These are phyloP conservation scores for Macropodus opercularis DNA, from an alignment of 2,797 vertebrate genomes.

Conservation along the genomic window DNA sequence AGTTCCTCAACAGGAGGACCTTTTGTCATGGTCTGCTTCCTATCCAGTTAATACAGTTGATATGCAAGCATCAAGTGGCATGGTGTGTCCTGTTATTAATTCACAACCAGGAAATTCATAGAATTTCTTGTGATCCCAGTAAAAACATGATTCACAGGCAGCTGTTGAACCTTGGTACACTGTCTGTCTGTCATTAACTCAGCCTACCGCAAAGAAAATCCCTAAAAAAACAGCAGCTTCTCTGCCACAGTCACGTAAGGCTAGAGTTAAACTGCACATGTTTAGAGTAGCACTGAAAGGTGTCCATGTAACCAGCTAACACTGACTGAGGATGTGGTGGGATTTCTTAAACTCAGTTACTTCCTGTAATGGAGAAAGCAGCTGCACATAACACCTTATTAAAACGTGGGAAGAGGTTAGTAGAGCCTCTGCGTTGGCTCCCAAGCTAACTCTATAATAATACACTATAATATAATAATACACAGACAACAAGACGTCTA, in stretches of 20 bases:
- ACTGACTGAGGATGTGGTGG: conserved; percentile 1
- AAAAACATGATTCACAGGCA: not conserved
- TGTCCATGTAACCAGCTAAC: not conserved
- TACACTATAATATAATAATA: too few species aligned
- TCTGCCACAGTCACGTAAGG: not conserved
- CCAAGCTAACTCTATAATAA: not conserved
- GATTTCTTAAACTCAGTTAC: not conserved
- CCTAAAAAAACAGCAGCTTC: too few species aligned
- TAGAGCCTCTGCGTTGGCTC: not conserved
- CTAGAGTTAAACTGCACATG: too few species aligned
- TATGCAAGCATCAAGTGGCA: too few species aligned
- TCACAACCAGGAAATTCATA: too few species aligned
- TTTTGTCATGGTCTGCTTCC: too few species aligned
- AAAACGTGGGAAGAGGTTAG: conserved; percentile 28
- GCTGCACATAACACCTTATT: not conserved
- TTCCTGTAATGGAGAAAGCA: not conserved
- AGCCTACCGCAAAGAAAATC: not conserved
- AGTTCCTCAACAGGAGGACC: not conserved
- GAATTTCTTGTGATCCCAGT: too few species aligned
- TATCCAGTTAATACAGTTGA: too few species aligned
- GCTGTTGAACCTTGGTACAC: conserved; percentile 13
- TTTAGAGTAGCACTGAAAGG: not conserved
- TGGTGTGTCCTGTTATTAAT: too few species aligned
- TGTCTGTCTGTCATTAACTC: conserved; percentile 7
- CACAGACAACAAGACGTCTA: too few species aligned